Percentiles rank a stretch among this genome's conserved stretches.
Conservation (phyloP, 2,888 invertebrate species). For the Deilephila porcellus region DNA sequence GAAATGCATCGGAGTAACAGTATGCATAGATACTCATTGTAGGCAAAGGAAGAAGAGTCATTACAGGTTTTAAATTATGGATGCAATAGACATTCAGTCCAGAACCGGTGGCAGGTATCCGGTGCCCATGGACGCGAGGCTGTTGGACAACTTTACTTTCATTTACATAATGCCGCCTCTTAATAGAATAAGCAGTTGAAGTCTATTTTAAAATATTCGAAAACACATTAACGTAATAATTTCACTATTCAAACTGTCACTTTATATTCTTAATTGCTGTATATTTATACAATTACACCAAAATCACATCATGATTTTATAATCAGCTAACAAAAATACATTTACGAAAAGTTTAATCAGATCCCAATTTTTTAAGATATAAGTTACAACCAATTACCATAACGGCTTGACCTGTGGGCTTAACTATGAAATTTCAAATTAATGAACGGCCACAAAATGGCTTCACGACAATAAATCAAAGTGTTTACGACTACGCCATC, state of each 20-base stretch:
- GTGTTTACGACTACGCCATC: slow-evolving; percentile 58
- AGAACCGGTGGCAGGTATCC: slow-evolving; percentile 48
- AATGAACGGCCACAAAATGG: slow-evolving; percentile 59
- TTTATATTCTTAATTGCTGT: background rate
- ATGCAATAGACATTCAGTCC: slow-evolving; percentile 54
- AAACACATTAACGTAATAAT: slow-evolving; percentile 2
- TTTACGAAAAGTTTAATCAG: background rate
- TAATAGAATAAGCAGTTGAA: slow-evolving; percentile 25
- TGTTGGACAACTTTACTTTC: slow-evolving; percentile 62
- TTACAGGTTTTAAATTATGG: slow-evolving; percentile 54
- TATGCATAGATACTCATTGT: slow-evolving; percentile 29
- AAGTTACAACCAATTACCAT: slow-evolving; percentile 16
- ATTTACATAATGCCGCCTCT: slow-evolving; percentile 63
- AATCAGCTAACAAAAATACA: background rate
- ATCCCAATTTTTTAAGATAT: background rate
- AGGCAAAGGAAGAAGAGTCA: slow-evolving; percentile 47
- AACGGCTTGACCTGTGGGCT: slow-evolving; percentile 34
- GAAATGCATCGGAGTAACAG: slow-evolving; percentile 15
- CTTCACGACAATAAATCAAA: slow-evolving; percentile 61
- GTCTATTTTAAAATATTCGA: slow-evolving; percentile 8
- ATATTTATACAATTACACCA: too few relatives aligned
- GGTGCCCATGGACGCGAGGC: slow-evolving; percentile 45
- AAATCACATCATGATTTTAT: too few relatives aligned
- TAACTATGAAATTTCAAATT: slow-evolving; percentile 59
- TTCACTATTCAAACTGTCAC: background rate